phyloP scores from a whole-genome alignment of 2,888 invertebrate species.

The Sipha maydis region DNA sequence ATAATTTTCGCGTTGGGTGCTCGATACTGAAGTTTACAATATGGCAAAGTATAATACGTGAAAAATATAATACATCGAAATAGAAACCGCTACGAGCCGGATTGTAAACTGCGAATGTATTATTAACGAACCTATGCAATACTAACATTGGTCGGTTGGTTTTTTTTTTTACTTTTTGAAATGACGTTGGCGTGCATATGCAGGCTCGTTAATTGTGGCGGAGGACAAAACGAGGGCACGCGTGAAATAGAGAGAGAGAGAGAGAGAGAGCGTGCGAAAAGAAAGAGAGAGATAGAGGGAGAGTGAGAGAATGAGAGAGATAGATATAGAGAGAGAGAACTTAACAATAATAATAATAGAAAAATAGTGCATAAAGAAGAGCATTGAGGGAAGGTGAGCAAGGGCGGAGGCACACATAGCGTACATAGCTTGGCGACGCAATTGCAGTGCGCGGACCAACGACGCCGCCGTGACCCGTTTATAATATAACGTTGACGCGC shows the following conservation, averaged over 20 bases:
- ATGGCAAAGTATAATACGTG: too few relatives aligned
- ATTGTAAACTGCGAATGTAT: too few relatives aligned
- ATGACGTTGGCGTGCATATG: background rate
- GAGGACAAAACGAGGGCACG: constrained; percentile 34
- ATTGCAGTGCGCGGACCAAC: constrained; percentile 17
- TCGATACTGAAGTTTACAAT: too few relatives aligned
- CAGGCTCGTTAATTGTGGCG: background rate
- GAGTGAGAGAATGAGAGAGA: too few relatives aligned
- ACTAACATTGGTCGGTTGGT: too few relatives aligned
- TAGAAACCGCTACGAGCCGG: too few relatives aligned
- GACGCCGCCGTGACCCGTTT: constrained; percentile 46
- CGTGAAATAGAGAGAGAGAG: background rate
- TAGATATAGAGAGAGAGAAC: background rate
- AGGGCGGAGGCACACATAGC: background rate
- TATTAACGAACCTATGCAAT: too few relatives aligned
- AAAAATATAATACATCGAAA: too few relatives aligned
- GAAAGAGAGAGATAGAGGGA: background rate
- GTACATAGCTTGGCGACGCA: constrained; percentile 44
- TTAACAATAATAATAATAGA: background rate
- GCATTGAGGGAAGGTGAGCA: background rate
- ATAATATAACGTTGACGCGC: background rate
- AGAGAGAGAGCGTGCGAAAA: background rate
- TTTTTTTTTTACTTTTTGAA: background rate
- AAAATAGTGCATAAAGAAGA: background rate
- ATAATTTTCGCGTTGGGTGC: background rate